phyloP scores from a whole-genome alignment of 2,797 vertebrate species.

The Myotis daubentonii region DNA sequence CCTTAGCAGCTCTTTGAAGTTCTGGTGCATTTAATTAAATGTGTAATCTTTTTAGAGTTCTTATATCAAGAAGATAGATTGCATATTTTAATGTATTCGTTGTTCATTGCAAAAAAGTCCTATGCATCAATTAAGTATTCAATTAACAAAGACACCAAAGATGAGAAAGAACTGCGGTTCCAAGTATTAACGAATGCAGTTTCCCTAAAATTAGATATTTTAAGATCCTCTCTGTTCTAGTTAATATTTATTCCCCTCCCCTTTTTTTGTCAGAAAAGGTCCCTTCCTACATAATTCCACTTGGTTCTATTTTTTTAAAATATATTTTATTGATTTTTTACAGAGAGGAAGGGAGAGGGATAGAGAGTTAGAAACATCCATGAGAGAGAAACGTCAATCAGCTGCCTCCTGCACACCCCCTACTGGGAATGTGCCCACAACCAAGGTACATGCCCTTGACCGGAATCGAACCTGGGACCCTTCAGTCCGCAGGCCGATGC shows the following conservation, averaged over 20 bases:
- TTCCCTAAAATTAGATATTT: constrained; percentile 41
- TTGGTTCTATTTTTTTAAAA: neutral
- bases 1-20: constrained; percentile 52
- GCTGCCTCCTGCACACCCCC: no score
- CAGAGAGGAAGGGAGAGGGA: no score
- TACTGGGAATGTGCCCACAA: no score
- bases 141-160: constrained; percentile 49
- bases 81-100: constrained; percentile 50
- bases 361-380: no score
- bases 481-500: no score
- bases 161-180: neutral
- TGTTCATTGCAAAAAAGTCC: constrained; percentile 47
- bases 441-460: no score
- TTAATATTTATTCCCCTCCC: neutral
- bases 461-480: no score
- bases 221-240: constrained; percentile 20
- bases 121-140: constrained; percentile 34
- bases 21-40: constrained; percentile 68
- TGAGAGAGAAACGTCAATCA: no score
- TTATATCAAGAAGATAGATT: constrained; percentile 47
- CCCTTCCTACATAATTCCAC: constrained; percentile 14
- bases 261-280: neutral
- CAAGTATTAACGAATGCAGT: constrained; percentile 33
- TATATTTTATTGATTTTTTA: no score
- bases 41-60: constrained; percentile 59